phyloP scores from a whole-genome alignment of 1,140 invertebrate genomes.

The Platyscapa corneri region DNA sequence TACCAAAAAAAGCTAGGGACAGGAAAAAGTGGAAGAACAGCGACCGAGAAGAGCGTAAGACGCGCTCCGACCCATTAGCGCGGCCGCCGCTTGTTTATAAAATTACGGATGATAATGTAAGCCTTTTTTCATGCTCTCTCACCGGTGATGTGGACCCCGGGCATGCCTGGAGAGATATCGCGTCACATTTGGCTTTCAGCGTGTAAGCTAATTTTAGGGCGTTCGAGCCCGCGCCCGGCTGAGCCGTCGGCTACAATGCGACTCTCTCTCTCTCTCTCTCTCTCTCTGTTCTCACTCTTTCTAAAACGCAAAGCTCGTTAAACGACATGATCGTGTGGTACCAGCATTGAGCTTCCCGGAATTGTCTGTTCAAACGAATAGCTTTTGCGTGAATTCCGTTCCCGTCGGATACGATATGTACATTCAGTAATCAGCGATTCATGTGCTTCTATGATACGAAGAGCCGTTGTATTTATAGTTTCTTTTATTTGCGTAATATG shows the following conservation, averaged over 20 bases:
- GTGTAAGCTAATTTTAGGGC: conserved; percentile 74
- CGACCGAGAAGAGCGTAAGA: background rate
- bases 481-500: background rate
- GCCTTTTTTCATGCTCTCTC: conserved; percentile 69
- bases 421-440: background rate
- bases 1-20: conserved; percentile 43
- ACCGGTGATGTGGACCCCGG: conserved; percentile 46
- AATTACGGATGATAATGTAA: conserved; percentile 75
- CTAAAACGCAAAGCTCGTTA: conserved; percentile 48
- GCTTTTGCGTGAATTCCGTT: background rate
- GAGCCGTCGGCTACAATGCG: conserved; percentile 56
- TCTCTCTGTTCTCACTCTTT: background rate
- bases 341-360: conserved; percentile 52
- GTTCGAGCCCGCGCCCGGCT: conserved; percentile 63
- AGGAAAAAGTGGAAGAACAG: conserved; percentile 13
- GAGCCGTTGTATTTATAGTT: background rate
- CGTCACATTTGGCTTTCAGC: conserved; percentile 42
- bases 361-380: conserved; percentile 16
- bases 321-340: conserved; percentile 16
- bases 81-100: conserved; percentile 67
- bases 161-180: conserved; percentile 52
- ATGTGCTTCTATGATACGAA: background rate
- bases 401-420: background rate
- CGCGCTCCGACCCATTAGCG: conserved; percentile 42
- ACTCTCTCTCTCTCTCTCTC: background rate